phyloP scores from a whole-genome alignment of 2,888 invertebrate genomes.

The Villa cingulata region DNA sequence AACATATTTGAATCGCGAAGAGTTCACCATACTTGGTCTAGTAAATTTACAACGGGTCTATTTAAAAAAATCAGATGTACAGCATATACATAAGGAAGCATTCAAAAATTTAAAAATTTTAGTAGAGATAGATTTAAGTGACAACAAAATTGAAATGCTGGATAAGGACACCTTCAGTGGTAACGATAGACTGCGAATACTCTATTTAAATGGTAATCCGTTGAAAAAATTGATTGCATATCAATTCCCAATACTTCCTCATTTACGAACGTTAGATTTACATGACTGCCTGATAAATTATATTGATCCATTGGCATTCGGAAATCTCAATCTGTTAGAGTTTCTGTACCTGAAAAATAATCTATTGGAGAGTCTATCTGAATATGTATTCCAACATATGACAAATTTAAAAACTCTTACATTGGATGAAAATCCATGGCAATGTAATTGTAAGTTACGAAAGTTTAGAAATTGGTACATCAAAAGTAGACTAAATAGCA shows the following conservation, averaged over 20 bases:
- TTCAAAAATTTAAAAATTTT: constrained; percentile 74
- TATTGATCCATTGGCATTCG: constrained; percentile 64
- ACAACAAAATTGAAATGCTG: constrained; percentile 61
- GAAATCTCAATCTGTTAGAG: constrained; percentile 56
- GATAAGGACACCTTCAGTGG: constrained; percentile 71
- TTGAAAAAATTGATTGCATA: constrained; percentile 54
- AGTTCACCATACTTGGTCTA: constrained; percentile 63
- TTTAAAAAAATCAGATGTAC: constrained; percentile 59
- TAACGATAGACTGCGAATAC: constrained; percentile 64
- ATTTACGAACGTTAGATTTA: constrained; percentile 66
- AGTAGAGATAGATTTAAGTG: constrained; percentile 74
- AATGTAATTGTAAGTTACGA: constrained; percentile 74
- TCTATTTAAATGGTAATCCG: constrained; percentile 72
- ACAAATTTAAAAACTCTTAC: constrained; percentile 66
- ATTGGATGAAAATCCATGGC: constrained; percentile 78
- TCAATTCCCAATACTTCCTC: constrained; percentile 70
- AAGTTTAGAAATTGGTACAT: constrained; percentile 76
- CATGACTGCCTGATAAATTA: constrained; percentile 63
- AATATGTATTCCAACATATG: constrained; percentile 54
- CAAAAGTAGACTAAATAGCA: constrained; percentile 60
- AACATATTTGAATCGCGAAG: constrained; percentile 57
- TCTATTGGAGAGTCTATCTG: constrained; percentile 54
- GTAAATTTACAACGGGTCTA: constrained; percentile 75
- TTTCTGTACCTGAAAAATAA: constrained; percentile 72
- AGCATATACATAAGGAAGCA: constrained; percentile 67